Evolutionary conservation across 35 echinoderm and acorn worm species (phyloP).

Genomic region (Acanthaster planci): DNA sequence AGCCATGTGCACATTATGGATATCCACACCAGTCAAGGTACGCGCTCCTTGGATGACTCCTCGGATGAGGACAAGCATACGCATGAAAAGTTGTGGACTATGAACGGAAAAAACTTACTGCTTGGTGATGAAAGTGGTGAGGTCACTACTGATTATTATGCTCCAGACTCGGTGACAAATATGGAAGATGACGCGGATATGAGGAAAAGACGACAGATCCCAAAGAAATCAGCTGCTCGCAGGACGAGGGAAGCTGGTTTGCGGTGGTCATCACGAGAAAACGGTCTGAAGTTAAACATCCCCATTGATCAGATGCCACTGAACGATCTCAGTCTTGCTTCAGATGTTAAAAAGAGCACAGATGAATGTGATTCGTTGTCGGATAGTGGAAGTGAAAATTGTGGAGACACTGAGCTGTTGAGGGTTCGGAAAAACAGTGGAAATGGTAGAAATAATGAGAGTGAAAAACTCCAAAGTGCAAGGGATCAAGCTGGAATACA

Average conservation of each 20-base stretch:
- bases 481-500: conserved; percentile 31
- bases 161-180: conserved; percentile 27
- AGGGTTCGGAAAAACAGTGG: conserved; percentile 1
- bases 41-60: not conserved
- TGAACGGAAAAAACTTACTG: not conserved
- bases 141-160: conserved; percentile 23
- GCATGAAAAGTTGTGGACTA: not conserved
- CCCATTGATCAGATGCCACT: conserved; percentile 8
- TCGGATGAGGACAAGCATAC: not conserved
- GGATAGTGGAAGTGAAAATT: conserved; percentile 37
- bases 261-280: not conserved
- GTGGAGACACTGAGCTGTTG: not conserved
- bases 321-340: not conserved
- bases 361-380: conserved; percentile 21
- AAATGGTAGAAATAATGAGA: conserved; percentile 19
- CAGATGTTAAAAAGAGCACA: not conserved
- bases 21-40: not conserved
- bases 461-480: not conserved
- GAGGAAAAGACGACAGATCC: conserved; percentile 38
- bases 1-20: not conserved
- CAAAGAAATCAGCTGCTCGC: conserved; percentile 1
- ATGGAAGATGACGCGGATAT: not conserved
- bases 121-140: not conserved
- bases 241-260: conserved; percentile 19
- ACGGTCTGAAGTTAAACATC: conserved; percentile 41